Evolutionary conservation across 2,888 invertebrate genomes (phyloP).

Genomic region (Brachynemurus nebulosus): DNA sequence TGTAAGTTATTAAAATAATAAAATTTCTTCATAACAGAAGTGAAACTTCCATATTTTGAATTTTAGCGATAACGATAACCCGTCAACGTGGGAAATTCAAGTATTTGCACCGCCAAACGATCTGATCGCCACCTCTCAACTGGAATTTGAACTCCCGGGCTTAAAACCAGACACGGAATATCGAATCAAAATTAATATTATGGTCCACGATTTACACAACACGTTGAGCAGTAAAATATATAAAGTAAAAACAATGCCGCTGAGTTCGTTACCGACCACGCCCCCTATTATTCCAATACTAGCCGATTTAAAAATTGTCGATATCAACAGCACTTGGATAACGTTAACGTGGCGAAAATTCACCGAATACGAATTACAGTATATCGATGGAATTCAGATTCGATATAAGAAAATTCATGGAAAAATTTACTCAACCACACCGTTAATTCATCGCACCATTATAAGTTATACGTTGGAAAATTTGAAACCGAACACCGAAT

Average conservation of each 20-base stretch:
- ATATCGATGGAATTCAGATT: constrained; percentile 78
- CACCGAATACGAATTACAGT: constrained; percentile 62
- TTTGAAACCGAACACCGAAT: constrained; percentile 60
- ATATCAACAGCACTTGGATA: constrained; percentile 65
- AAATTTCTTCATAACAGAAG: constrained; percentile 16
- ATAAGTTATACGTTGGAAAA: constrained; percentile 65
- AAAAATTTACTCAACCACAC: constrained; percentile 72
- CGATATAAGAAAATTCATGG: constrained; percentile 71
- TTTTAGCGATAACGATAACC: constrained; percentile 43
- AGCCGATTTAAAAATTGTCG: constrained; percentile 55
- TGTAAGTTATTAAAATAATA: constrained; percentile 37
- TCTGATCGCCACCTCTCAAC: constrained; percentile 67
- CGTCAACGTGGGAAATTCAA: constrained; percentile 66
- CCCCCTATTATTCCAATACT: constrained; percentile 53
- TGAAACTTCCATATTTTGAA: no score
- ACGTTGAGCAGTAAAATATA: constrained; percentile 66
- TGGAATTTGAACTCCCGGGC: constrained; percentile 69
- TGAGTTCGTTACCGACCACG: constrained; percentile 29
- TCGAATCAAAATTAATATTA: constrained; percentile 67
- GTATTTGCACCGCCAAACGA: constrained; percentile 79
- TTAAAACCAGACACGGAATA: constrained; percentile 69
- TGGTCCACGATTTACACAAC: constrained; percentile 60
- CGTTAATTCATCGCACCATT: constrained; percentile 69
- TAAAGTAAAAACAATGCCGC: constrained; percentile 54
- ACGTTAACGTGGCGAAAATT: constrained; percentile 73